Evolutionary conservation across 2,888 invertebrate species (phyloP), one percentile per base, ranked within the genome.

Genomic region (Leucophora obtusa): DNA sequence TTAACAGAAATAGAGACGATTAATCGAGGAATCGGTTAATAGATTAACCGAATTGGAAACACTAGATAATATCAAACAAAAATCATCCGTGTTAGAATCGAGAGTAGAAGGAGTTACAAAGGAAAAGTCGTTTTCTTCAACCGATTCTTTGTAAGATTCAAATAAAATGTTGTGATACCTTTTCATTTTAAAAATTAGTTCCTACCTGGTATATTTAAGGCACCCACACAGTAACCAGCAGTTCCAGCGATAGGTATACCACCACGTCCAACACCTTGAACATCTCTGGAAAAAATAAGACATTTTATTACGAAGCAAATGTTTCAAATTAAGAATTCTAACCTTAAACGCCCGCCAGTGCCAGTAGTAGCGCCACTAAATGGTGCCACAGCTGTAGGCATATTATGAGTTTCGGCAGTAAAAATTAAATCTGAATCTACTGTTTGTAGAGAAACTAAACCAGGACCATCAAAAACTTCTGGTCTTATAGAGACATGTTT

Each of bases 321-420:
- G 15, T 1, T 2, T n/a, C 6, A 56, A 21, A 28, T 11, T 14
- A 28, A 7, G 63, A 43, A 17, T 6, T 43, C 54, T n/a, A 80
- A 87, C 87, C 90, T 87, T 33, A 99, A 94, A 53, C 99, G 92
- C 0, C 99, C 99, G 0, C 99, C 99, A 0, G 98, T 98, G 24
- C 99, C 99, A 0, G 99, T 99, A 0, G 98, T 97, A 0, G 99
- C 98, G 0, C 99, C 99, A 90, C 98, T 97, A 84, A 99, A 99
- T 0, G 98, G 98, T 0, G 98, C 97, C 10, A 99, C 98, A 0
- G 98, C 97, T 0, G 98, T 98, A 0, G 98, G 98, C 92, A 99
- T 99, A 89, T 99, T 99, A 90, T 99, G 99, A 0, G 99, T 99
- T 91, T 99, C 99, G 0, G 99, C 99, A 0, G 99, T 99, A 88